Conservation (phyloP, 2,113 vertebrate genomes). For the Maccullochella peelii region DNA sequence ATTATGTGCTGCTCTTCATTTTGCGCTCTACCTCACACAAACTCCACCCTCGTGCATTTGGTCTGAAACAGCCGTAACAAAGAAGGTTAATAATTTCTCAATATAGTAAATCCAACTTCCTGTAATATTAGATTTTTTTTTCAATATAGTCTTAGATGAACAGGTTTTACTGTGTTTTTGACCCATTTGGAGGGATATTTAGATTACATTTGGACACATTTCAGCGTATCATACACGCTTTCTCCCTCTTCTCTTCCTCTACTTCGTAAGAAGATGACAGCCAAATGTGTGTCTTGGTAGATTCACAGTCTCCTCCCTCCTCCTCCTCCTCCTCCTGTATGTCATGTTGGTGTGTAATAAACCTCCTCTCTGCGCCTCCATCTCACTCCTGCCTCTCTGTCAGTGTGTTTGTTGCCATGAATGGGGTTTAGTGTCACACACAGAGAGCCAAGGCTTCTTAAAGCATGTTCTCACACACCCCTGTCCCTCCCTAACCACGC, state of each 20-base stretch:
- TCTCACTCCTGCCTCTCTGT: conserved; percentile 56
- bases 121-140: background rate
- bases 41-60: background rate
- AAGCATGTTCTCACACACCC: conserved; percentile 78
- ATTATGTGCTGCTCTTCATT: conserved; percentile 19
- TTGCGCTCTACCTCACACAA: background rate
- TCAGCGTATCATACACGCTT: conserved; percentile 1
- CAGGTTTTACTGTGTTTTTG: background rate
- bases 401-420: conserved; percentile 78
- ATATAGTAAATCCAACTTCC: background rate
- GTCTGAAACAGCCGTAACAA: background rate
- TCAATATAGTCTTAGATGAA: background rate
- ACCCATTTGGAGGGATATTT: conserved; percentile 14
- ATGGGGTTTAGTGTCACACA: conserved; percentile 83
- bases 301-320: conserved; percentile 46
- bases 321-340: conserved; percentile 46
- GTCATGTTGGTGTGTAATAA: conserved; percentile 69
- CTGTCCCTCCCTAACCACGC: conserved; percentile 61
- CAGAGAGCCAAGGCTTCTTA: conserved; percentile 72
- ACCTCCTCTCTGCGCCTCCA: conserved; percentile 61
- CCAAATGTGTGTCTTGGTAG: conserved; percentile 44
- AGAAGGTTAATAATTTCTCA: background rate
- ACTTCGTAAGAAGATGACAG: conserved; percentile 37
- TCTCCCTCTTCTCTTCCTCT: conserved; percentile 13
- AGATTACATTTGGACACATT: background rate